A percentile compares a stretch with the other conserved stretches of the same genome.
Conservation (phyloP, 1,140 invertebrate genomes). For the Gyrodactylus salaris region DNA sequence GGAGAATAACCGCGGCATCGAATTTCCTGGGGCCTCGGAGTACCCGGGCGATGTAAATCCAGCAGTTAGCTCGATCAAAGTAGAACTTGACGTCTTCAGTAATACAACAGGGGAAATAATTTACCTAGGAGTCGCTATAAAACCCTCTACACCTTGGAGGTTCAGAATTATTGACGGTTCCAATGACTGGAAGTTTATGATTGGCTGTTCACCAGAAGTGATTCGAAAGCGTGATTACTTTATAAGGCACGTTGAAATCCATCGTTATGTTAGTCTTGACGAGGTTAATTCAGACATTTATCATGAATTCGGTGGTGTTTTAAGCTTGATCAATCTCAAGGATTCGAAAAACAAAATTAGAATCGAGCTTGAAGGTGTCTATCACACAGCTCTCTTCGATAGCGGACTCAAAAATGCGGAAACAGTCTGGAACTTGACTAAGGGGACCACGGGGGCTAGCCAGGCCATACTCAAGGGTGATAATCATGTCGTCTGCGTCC, state of each 20-base stretch:
- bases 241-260: not conserved
- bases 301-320: not conserved
- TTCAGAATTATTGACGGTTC: not conserved
- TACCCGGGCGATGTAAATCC: not conserved
- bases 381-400: not conserved
- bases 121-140: not conserved
- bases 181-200: not conserved
- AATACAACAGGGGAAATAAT: not conserved
- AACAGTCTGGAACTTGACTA: not conserved
- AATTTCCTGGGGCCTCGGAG: not conserved
- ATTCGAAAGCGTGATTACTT: not conserved
- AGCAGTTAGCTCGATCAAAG: not conserved
- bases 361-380: not conserved
- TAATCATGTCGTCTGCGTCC: not conserved
- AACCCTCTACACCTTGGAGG: not conserved
- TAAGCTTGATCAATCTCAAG: not conserved
- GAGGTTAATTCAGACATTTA: not conserved
- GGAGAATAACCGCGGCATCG: not conserved
- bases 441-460: not conserved
- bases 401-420: not conserved
- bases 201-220: not conserved
- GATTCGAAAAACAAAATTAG: not conserved
- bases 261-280: not conserved
- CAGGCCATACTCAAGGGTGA: not conserved
- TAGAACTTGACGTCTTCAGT: not conserved